phyloP scores from a whole-genome alignment of 2,888 invertebrate genomes.

The Erebia aethiops region DNA sequence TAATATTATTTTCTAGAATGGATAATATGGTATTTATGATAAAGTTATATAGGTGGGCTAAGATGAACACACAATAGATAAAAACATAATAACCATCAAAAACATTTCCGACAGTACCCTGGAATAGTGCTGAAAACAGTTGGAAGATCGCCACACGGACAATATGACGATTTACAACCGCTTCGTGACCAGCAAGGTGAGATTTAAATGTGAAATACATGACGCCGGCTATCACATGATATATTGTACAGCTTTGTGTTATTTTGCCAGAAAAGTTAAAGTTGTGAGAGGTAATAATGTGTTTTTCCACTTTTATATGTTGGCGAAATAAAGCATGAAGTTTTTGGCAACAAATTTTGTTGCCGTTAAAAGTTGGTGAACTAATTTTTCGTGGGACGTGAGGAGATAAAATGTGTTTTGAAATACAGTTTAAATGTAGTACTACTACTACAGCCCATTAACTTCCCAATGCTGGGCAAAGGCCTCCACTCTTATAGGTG shows the following conservation, averaged over 20 bases:
- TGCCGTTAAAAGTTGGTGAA: slow-evolving; percentile 20
- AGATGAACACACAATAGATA: background rate
- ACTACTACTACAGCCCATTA: no score
- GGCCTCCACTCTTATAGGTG: no score
- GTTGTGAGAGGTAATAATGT: slow-evolving; percentile 32
- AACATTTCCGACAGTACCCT: slow-evolving; percentile 24
- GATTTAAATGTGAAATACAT: slow-evolving; percentile 41
- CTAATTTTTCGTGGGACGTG: slow-evolving; percentile 23
- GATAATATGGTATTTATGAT: no score
- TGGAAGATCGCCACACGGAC: slow-evolving; percentile 62
- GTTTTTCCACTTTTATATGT: slow-evolving; percentile 24
- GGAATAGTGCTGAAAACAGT: slow-evolving; percentile 42
- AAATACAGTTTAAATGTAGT: background rate
- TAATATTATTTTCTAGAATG: no score
- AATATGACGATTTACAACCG: slow-evolving; percentile 60
- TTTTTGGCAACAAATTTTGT: slow-evolving; percentile 23
- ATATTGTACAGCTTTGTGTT: slow-evolving; percentile 33
- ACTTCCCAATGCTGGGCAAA: no score
- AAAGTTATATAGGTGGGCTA: background rate
- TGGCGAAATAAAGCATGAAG: slow-evolving; percentile 21
- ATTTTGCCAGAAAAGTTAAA: slow-evolving; percentile 32
- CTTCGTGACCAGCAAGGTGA: slow-evolving; percentile 43
- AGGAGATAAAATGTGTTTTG: slow-evolving; percentile 37
- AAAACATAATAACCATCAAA: background rate
- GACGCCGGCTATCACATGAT: slow-evolving; percentile 37